Base-by-base conservation (phyloP, 1,140 invertebrate genomes). In the Papilio glaucus region DNA sequence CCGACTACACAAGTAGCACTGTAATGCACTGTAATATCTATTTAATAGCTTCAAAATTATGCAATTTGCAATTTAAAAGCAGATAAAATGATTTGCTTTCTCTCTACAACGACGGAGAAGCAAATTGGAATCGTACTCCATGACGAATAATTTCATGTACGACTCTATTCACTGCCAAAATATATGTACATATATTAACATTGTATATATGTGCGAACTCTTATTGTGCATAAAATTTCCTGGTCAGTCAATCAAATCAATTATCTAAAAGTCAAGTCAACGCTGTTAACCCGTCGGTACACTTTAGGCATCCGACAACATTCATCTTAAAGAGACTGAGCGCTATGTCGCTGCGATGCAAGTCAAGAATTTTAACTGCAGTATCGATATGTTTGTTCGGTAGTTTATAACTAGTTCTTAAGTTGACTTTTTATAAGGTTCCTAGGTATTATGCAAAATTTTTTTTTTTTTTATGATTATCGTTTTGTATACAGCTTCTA, bases 81-180 rank as follows among this genome's bases (percentile, higher is more conserved):
- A 74, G 39, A 76, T 53, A 33, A 69, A 73, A 77, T 77, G 80
- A 81, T 80, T 75, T 76, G 82, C 84, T 87, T 87, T 88, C 87
- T 86, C 85, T 87, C 63, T 75, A 82, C 77, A 85, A 80, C 77
- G 62, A 77, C 76, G 77, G 77, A 77, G 74, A 72, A 81, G 85
- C 71, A 78, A 78, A 81, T 77, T 75, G 76, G 76, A 86, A 77
- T 76, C 82, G 77, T 78, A 70, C 81, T 62, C 81, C 83, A 81
- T 89, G 82, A 89, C 85, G 85, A 82, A 81, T 80, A 33, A 37
- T 49, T 69, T 69, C 7, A 26, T 57, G 9, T 24, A 26, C 13
- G 38, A 39, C 12, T 39, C 33, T 41, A 33, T 65, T 33, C 13
- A 12, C n/a, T 60, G 57, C 1, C 24, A 60, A 9, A 39, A 33